Evolutionary conservation across 2,888 invertebrate species (phyloP), one percentile per base, ranked within the genome.

Genomic region (Leucozona laternaria): DNA sequence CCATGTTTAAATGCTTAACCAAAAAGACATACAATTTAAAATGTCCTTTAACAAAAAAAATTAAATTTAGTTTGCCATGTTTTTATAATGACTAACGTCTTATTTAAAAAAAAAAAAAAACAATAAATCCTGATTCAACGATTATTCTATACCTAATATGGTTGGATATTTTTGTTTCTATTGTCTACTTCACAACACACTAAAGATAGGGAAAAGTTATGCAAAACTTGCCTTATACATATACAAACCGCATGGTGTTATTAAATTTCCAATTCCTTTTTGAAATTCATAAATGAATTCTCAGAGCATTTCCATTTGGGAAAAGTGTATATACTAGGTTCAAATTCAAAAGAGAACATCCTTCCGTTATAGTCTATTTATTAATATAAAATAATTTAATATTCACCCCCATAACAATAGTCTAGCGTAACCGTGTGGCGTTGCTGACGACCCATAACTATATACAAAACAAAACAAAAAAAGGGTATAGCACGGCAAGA

Each of bases 351-450:
- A 37, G 17, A 20, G 13, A 11, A 31, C 34, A 70, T 75, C 79
- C 75, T 57, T 70, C 55, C 55, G 11, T 20, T 48, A 62, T 15
- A 60, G 62, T 82, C 78, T 58, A 78, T 82, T 64, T 82, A 73
- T 45, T 53, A 72, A 72, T 72, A 78, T 78, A 68, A 79, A 60
- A 60, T 60, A 60, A 37, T 78, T 82, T 68, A 73, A 72, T 72
- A 78, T 82, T 78, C 78, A 68, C 58, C 66, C 60, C 72, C 68
- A 60, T 75, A 45, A 68, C 37, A 40, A 17, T 20, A 50, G 25
- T 53, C 76, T 50, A 22, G 73, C 31, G 58, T 79, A 64, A 60
- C 22, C 4, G 22, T 4, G 43, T 4, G 20, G n/a, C n/a, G n/a
- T n/a, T n/a, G n/a, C n/a, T n/a, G n/a, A n/a, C 25, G 8, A 53